phyloP scores from a whole-genome alignment of 2,888 invertebrate genomes.

The Rhabditoides inermis region DNA sequence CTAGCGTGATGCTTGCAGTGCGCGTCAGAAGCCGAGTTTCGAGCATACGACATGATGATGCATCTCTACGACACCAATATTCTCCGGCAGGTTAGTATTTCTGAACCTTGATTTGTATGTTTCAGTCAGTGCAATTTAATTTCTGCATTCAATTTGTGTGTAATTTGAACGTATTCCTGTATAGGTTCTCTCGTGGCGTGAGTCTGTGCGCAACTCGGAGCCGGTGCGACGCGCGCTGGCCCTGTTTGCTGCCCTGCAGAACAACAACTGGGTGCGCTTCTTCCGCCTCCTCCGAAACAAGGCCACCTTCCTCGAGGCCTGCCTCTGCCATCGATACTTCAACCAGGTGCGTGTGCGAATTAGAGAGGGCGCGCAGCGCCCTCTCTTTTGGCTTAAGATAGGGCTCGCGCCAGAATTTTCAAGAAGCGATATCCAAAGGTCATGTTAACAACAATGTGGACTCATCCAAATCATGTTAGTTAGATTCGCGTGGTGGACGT shows the following conservation, averaged over 20 bases:
- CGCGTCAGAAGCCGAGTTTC: slow-evolving; percentile 81
- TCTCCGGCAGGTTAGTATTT: slow-evolving; percentile 26
- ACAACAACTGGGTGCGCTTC: slow-evolving; percentile 74
- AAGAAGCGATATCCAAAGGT: too few relatives aligned
- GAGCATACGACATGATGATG: slow-evolving; percentile 81
- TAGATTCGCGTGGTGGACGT: too few relatives aligned
- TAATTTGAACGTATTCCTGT: not conserved
- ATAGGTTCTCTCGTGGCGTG: slow-evolving; percentile 67
- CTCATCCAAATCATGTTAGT: too few relatives aligned
- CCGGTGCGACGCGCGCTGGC: slow-evolving; percentile 73
- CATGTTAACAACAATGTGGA: too few relatives aligned
- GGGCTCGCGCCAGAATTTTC: too few relatives aligned
- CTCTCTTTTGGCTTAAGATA: too few relatives aligned
- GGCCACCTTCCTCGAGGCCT: slow-evolving; percentile 40
- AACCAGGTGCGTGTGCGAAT: slow-evolving; percentile 21
- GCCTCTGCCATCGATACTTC: slow-evolving; percentile 38
- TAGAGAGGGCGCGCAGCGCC: too few relatives aligned
- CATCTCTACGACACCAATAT: slow-evolving; percentile 80
- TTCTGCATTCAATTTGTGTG: not conserved
- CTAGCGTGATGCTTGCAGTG: too few relatives aligned
- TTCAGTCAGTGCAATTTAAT: not conserved
- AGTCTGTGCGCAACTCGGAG: slow-evolving; percentile 68
- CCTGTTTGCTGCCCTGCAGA: slow-evolving; percentile 74
- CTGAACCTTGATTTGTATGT: not conserved
- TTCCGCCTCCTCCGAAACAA: slow-evolving; percentile 31